Base-by-base conservation (phyloP, 2,113 vertebrate species). In the Aramus guarauna region DNA sequence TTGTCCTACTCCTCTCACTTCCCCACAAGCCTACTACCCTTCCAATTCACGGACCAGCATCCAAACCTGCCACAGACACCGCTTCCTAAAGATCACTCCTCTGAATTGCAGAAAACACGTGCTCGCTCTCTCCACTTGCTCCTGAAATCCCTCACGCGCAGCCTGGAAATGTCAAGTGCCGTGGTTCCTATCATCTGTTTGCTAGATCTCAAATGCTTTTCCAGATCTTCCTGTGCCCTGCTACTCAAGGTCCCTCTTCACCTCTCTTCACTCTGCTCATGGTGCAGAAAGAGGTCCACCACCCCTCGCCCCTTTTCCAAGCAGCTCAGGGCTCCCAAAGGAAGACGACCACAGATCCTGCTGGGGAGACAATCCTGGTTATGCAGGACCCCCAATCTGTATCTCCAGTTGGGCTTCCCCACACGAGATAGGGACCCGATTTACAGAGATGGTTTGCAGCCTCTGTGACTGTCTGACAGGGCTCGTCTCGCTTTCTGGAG, bases 391-490 rank as follows among this genome's bases (percentile, higher is more conserved):
- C 45, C 39, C 45, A 27, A 24, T 15, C 37, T 71, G 37, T 21
- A 39, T 12, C 64, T 62, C 84, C 68, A 76, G 63, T 0, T 72
- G 27, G 17, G 50, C 47, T 4, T 86, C 27, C 45, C 29, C 71
- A n/a, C 3, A 4, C 0, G 13, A 89, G 36, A 29, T 0, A 12
- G 16, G 16, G 39, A 43, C 11, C 45, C 29, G 36, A 62, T 36
- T 48, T 52, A 39, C 45, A 71, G 74, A 78, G 55, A 34, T 81
- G 39, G 14, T 66, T 71, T 78, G 34, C 69, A 92, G 63, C 64
- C 53, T 34, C 0, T 45, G 6, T 2, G 12, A 59, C 58, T 34
- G 19, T 22, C 24, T 75, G 58, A 67, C 10, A 39, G 59, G 56
- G n/a, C 37, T 87, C 60, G 50, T 32, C 32, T 47, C 0, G 0